Conservation (phyloP, 2,113 vertebrate species). For the Neotoma lepida region DNA sequence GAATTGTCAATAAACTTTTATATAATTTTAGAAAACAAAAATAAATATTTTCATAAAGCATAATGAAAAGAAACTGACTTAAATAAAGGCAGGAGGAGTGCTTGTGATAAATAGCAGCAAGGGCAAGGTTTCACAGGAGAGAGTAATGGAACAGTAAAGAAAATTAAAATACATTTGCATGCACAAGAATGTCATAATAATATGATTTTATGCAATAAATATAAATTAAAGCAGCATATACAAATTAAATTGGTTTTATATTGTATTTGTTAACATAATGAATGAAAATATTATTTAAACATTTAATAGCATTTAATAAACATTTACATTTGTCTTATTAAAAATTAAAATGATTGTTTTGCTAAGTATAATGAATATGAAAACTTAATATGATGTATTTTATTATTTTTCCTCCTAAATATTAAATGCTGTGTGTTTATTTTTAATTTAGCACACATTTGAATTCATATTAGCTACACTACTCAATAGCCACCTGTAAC, state of each 20-base stretch:
- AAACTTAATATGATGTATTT: background rate
- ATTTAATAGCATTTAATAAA: constrained; percentile 8
- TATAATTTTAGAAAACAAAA: too few relatives aligned
- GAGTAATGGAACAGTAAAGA: background rate
- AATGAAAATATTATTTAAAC: background rate
- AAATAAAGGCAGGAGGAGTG: background rate
- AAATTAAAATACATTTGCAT: background rate
- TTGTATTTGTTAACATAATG: background rate
- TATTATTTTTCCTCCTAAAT: background rate
- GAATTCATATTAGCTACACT: background rate
- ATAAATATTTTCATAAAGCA: background rate
- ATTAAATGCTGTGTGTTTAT: background rate
- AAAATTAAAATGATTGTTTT: background rate
- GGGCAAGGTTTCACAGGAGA: background rate
- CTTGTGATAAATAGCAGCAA: background rate
- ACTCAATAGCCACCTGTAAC: background rate
- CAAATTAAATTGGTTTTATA: constrained; percentile 17
- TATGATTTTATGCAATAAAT: background rate
- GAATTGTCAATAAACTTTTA: background rate
- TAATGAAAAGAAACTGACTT: background rate
- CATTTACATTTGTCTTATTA: background rate
- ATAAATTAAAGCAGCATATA: background rate
- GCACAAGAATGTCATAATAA: background rate
- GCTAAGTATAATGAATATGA: background rate
- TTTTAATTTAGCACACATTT: background rate